Percentiles rank a stretch among this genome's conserved stretches.
Conservation (phyloP, 2,888 invertebrate species). For the Ennomos erosarius region DNA sequence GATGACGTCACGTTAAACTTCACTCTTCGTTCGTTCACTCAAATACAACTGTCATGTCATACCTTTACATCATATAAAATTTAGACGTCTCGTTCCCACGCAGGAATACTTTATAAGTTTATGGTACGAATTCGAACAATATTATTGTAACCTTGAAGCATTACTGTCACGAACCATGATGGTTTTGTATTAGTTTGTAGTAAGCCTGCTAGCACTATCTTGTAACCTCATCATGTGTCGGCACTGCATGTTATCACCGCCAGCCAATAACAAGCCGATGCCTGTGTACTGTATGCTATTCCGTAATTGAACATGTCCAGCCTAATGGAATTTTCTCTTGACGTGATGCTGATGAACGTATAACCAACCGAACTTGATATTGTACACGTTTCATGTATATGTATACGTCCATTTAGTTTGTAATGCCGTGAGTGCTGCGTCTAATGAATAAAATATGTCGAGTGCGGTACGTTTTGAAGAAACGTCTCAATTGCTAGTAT, state of each 20-base stretch:
- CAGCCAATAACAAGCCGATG: constrained; percentile 49
- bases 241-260: constrained; percentile 19
- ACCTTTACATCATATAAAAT: no score
- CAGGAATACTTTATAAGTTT: no score
- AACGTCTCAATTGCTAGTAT: constrained; percentile 64
- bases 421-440: constrained; percentile 4
- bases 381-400: constrained; percentile 9
- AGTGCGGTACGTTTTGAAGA: constrained; percentile 35
- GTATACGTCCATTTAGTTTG: constrained; percentile 11
- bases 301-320: constrained; percentile 76
- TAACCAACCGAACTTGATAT: constrained; percentile 24
- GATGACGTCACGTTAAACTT: no score
- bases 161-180: no score
- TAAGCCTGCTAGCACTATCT: no score
- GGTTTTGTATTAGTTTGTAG: no score
- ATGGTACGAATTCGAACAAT: no score
- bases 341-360: constrained; percentile 34
- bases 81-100: no score
- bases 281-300: constrained; percentile 49
- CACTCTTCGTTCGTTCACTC: no score
- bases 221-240: constrained; percentile 42
- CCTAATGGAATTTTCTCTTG: constrained; percentile 72
- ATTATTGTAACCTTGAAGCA: no score
- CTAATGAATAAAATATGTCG: constrained; percentile 29
- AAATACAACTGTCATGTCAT: no score